Percentiles rank a stretch among this genome's conserved stretches.
phyloP scores from a whole-genome alignment of 2,797 vertebrate genomes.

The Simalia tracyae region DNA sequence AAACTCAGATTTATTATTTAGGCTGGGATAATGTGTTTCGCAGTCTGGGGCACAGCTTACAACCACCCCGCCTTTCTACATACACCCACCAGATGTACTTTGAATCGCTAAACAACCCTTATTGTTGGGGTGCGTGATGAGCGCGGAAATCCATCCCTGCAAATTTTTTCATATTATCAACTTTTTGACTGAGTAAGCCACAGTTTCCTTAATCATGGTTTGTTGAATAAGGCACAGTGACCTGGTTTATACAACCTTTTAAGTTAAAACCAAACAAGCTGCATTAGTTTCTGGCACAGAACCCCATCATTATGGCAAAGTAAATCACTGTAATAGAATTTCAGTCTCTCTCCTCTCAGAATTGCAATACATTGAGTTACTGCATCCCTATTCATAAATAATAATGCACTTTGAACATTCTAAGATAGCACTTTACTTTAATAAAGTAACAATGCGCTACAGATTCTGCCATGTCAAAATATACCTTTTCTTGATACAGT shows the following conservation, averaged over 20 bases:
- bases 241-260: background rate
- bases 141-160: background rate
- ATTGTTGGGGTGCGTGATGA: background rate
- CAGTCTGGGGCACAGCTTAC: too few species aligned
- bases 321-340: background rate
- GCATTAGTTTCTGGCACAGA: background rate
- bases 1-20: too few species aligned
- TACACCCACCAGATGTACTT: background rate
- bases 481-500: background rate
- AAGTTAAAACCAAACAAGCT: background rate
- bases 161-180: background rate
- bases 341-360: background rate
- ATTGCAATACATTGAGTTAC: background rate
- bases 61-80: background rate
- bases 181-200: background rate
- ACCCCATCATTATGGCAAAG: background rate
- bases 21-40: too few species aligned
- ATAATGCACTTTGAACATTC: background rate
- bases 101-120: background rate
- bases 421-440: background rate
- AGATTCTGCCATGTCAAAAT: background rate
- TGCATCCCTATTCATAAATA: background rate
- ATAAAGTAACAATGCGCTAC: background rate
- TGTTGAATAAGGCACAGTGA: background rate
- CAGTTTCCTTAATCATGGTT: background rate